Evolutionary conservation across 2,113 vertebrate species (phyloP), one percentile per base, ranked within the genome.

Genomic region (Thinocorus orbignyianus): DNA sequence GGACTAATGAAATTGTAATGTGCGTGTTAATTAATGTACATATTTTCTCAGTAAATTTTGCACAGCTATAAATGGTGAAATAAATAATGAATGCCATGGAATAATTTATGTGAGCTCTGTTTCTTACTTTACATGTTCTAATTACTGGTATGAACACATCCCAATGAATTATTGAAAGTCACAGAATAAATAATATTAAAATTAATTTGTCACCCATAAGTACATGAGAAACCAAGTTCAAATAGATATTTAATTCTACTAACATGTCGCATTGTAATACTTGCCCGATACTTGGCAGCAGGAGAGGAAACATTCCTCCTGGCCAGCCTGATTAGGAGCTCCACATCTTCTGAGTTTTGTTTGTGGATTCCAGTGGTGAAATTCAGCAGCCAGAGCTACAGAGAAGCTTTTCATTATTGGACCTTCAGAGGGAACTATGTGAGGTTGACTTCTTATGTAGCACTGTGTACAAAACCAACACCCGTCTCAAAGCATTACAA

Each of bases 161-260:
- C 54, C 73, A 52, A 88, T 96, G 90, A 96, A 96, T 95, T 97
- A 96, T 94, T 95, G 71, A 96, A 81, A 92, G 62, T 88, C 69
- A 61, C 35, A 97, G 87, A 91, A 97, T 90, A 96, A 97, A 97
- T 96, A 95, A 92, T 49, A 88, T 90, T 95, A 84, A 94, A 95
- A 95, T 94, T 90, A 93, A 95, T 96, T 95, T 71, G 37, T 82
- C 93, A 79, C 85, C 58, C 46, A 6, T 76, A 94, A 94, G 76
- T 68, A 94, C 57, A 83, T 0, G n/a, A 68, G 91, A 81, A 97
- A 76, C 60, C 62, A 88, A 88, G 81, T 95, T 95, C 91, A 95
- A 93, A 93, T 25, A 92, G 79, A 46, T 82, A 77, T 71, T 94
- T 95, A 86, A 86, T 88, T 90, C 73, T 70, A 24, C 35, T 71